Base-by-base conservation (phyloP, 2,113 vertebrate species). In the Emydura subglobosa region DNA sequence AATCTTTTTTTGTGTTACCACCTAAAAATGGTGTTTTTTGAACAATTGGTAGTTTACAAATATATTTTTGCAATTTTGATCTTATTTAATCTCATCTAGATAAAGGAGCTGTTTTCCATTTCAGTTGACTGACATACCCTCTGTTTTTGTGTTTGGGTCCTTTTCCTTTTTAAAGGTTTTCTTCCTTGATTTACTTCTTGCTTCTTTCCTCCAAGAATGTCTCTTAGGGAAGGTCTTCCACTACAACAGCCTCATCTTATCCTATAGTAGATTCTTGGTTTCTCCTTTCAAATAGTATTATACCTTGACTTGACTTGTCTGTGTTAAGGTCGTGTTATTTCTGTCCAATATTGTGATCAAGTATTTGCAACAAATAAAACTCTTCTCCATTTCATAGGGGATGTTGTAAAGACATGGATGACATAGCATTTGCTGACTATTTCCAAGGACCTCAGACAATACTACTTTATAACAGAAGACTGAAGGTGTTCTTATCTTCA, bases 51-150 rank as follows among this genome's bases (percentile, higher is more conserved):
- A 21, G 10, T 53, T 27, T 57, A 83, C 68, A 91, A 72, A 1
- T 7, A 2, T 39, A 54, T 39, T 7, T 54, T 16, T 5, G 5
- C 21, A 0, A 13, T 12, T 34, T 55, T 83, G 0, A 2, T 54
- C 3, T 17, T 82, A 6, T 82, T 4, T 88, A 74, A 39, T 34
- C 0, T 55, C 50, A 85, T 92, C 22, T 76, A 47, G 22, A 5
- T 81, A 83, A 76, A 59, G 11, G 84, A 78, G 13, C 34, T 55
- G 29, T 7, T 88, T 17, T 83, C 27, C 2, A 27, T 89, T 94
- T 86, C 47, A 79, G 2, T 13, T 34, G 16, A 65, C 24, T 39
- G 54, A 84, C 87, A 86, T 76, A 76, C 39, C 74, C 11, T 13
- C 2, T 17, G 7, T 1, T 79, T 76, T 49, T 50, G 1, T 1